These are phyloP conservation scores for Pollenia amentaria DNA, from an alignment of 2,888 invertebrate species.

Conservation along the genomic window DNA sequence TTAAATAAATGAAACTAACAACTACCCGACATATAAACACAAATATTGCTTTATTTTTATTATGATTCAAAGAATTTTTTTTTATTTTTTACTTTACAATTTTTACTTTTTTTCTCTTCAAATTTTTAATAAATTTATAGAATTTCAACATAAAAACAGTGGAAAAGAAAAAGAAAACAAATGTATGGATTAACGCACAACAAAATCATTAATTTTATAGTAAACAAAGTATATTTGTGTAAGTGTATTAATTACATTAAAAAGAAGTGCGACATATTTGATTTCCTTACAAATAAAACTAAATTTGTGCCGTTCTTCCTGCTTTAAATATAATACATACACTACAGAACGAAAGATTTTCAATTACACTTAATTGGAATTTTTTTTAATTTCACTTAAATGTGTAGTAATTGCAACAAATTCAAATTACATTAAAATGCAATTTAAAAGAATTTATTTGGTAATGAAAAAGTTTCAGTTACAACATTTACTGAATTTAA, in stretches of 20 bases:
- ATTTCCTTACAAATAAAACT: conserved; percentile 22
- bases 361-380: too few species aligned
- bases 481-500: too few species aligned
- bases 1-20: neutral
- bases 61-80: conserved; percentile 30
- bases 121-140: conserved; percentile 16
- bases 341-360: neutral
- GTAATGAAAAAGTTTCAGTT: too few species aligned
- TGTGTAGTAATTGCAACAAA: too few species aligned
- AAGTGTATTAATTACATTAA: neutral
- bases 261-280: neutral
- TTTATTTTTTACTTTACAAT: conserved; percentile 19
- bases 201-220: conserved; percentile 5
- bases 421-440: too few species aligned
- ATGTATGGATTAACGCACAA: neutral
- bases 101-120: conserved; percentile 2
- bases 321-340: conserved; percentile 1
- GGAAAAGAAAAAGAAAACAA: conserved; percentile 1
- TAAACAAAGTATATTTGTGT: conserved; percentile 18
- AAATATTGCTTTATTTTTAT: neutral
- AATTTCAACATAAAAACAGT: conserved; percentile 24
- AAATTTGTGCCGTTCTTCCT: conserved; percentile 58
- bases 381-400: too few species aligned
- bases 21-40: neutral
- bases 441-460: too few species aligned